phyloP scores from a whole-genome alignment of 2,888 invertebrate genomes.

The Bugulina stolonifera region DNA sequence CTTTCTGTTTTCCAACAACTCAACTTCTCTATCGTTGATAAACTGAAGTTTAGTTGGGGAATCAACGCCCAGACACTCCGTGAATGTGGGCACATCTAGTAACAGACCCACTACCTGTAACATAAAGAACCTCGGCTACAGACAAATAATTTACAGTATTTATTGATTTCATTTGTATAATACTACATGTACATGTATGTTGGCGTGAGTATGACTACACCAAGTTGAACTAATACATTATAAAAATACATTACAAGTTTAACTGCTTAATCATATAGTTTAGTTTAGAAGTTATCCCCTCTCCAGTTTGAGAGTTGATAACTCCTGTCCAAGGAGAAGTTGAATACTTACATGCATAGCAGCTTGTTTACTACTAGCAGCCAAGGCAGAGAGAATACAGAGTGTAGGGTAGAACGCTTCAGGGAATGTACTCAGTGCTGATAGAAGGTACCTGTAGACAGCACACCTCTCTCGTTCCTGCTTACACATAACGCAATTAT shows the following conservation, averaged over 20 bases:
- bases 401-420: slow-evolving; percentile 43
- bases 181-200: too few species aligned
- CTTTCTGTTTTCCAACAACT: not conserved
- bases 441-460: slow-evolving; percentile 27
- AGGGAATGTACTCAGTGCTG: slow-evolving; percentile 44
- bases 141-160: too few species aligned
- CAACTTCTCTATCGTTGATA: not conserved
- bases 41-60: slow-evolving; percentile 14
- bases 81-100: slow-evolving; percentile 6
- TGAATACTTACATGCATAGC: slow-evolving; percentile 12
- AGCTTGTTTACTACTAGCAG: slow-evolving; percentile 27
- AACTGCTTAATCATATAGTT: too few species aligned
- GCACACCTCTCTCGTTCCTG: not conserved
- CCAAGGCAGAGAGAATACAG: slow-evolving; percentile 40
- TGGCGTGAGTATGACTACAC: too few species aligned
- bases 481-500: too few species aligned
- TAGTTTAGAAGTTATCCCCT: too few species aligned
- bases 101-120: not conserved
- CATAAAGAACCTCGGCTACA: not conserved
- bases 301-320: too few species aligned
- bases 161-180: too few species aligned
- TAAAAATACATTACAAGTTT: too few species aligned
- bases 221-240: too few species aligned
- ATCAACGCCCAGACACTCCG: slow-evolving; percentile 5
- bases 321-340: too few species aligned